A percentile compares a stretch with the other conserved stretches of the same genome.
These are phyloP conservation scores for Brachionus rotundiformis DNA, from an alignment of 1,140 invertebrate genomes.

Conservation along the genomic window DNA sequence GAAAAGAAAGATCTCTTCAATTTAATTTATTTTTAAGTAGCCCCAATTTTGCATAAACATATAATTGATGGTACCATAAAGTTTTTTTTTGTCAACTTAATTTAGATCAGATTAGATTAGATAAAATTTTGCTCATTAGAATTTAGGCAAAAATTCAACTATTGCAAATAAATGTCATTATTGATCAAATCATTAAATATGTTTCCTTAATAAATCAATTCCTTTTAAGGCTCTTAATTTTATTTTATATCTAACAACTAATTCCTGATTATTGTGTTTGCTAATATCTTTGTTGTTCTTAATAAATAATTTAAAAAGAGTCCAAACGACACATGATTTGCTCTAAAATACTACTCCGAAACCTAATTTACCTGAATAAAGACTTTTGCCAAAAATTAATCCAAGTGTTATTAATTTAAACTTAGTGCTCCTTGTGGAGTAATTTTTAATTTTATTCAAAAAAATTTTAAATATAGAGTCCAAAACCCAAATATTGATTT, in stretches of 20 bases:
- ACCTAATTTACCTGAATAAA: neutral
- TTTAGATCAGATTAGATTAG: slow-evolving; percentile 40
- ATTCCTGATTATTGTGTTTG: slow-evolving; percentile 2
- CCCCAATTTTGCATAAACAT: neutral
- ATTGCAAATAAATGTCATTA: slow-evolving; percentile 26
- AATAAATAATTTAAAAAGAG: neutral
- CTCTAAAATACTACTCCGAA: neutral
- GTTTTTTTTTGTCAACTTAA: neutral
- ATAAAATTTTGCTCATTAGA: slow-evolving; percentile 19
- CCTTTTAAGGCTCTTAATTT: neutral
- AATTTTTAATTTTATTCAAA: slow-evolving; percentile 5
- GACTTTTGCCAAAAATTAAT: neutral
- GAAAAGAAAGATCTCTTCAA: neutral
- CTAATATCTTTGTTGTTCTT: slow-evolving; percentile 10
- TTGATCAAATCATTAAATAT: slow-evolving; percentile 46
- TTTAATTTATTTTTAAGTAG: slow-evolving; percentile 1
- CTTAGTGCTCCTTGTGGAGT: neutral
- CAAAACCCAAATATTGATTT: neutral
- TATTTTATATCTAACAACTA: neutral
- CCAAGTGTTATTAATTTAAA: neutral
- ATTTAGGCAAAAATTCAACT: neutral
- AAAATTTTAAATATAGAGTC: no score
- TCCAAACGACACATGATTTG: neutral
- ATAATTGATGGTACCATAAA: neutral
- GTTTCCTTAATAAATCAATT: slow-evolving; percentile 34